phyloP scores from a whole-genome alignment of 2,113 vertebrate species.

The Strigops habroptila region DNA sequence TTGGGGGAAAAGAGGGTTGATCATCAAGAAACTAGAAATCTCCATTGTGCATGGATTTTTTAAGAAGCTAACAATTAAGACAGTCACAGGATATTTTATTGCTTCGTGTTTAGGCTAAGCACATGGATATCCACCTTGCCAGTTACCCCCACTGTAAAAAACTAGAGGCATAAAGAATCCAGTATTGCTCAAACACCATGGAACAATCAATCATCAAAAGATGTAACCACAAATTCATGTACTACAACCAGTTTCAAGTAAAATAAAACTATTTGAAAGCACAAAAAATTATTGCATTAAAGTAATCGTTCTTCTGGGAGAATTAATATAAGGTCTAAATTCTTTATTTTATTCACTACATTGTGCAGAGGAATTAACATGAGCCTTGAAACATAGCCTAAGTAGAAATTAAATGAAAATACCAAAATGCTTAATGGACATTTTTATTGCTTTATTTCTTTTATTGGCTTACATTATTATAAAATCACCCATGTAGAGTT shows the following conservation, averaged over 20 bases:
- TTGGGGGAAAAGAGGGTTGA: neutral
- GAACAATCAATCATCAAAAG: neutral
- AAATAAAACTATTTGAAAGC: neutral
- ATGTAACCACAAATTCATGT: neutral
- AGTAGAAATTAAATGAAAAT: neutral
- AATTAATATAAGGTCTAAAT: neutral
- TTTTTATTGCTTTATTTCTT: neutral
- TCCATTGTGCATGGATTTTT: neutral
- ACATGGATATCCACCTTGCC: neutral
- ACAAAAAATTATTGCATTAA: neutral
- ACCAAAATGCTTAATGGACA: neutral
- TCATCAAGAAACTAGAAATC: neutral
- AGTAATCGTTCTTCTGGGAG: neutral
- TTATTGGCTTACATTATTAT: neutral
- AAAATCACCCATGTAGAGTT: neutral
- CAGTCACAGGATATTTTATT: neutral
- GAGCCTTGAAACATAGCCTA: neutral
- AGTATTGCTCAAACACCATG: neutral
- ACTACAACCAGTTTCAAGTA: neutral
- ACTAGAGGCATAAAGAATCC: neutral
- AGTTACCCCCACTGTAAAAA: neutral
- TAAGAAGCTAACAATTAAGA: neutral
- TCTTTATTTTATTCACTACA: neutral
- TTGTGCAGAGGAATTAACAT: neutral
- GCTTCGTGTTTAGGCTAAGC: neutral